These are phyloP conservation scores for Pachypsylla venusta DNA, from an alignment of 1,140 invertebrate species.

Conservation along the genomic window DNA sequence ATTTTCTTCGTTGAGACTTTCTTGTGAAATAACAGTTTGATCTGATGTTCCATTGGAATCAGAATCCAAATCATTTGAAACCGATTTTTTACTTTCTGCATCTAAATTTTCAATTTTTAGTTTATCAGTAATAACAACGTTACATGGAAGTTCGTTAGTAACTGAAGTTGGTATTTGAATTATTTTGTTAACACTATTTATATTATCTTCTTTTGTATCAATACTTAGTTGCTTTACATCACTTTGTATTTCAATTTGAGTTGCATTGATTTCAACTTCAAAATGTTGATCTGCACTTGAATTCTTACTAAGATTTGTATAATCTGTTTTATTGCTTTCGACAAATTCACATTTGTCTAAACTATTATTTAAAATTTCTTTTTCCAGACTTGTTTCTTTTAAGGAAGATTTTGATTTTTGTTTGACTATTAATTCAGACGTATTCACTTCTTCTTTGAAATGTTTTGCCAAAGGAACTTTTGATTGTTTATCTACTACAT, in stretches of 20 bases:
- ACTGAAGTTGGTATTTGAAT: no score
- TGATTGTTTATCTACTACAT: slow-evolving; percentile 4
- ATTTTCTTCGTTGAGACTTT: slow-evolving; percentile 1
- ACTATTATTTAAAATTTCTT: background rate
- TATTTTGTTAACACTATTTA: no score
- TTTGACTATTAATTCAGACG: background rate
- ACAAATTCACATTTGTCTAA: background rate
- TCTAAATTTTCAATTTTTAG: background rate
- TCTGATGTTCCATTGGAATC: background rate
- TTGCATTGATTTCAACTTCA: background rate
- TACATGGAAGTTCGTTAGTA: no score
- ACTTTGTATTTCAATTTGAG: background rate
- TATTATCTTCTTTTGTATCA: background rate
- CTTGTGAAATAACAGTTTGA: slow-evolving; percentile 1
- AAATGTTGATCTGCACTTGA: background rate
- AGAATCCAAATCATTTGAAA: background rate
- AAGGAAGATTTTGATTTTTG: background rate
- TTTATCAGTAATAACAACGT: no score
- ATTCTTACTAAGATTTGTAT: background rate
- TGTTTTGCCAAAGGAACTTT: slow-evolving; percentile 3
- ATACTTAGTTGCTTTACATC: background rate
- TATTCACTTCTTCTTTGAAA: slow-evolving; percentile 6
- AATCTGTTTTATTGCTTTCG: background rate
- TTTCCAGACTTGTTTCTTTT: background rate
- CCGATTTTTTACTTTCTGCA: background rate